Evolutionary conservation across 2,113 vertebrate genomes (phyloP), one percentile per base, ranked within the genome.

Genomic region (Dipodomys stephensi): DNA sequence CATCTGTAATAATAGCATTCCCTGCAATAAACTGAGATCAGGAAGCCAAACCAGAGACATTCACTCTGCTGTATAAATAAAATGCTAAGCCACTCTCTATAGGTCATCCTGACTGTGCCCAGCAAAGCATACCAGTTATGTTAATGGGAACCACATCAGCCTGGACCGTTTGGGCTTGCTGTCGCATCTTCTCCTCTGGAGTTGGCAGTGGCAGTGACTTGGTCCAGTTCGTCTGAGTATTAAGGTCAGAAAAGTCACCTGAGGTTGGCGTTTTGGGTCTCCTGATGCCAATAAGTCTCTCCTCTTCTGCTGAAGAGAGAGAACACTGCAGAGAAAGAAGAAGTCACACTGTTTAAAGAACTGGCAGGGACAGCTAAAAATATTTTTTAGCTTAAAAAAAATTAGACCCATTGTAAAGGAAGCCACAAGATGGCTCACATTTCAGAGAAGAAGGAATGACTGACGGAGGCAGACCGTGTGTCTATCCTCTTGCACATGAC

Each of bases 161-260:
- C 85, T 99, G 99, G 97, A 99, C 98, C 0, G 99, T 98, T 93
- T 99, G 98, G 2, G 99, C 99, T 60, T 98, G 98, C 88, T 98
- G 99, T 78, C 99, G 98, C 99, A 99, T 99, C 98, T 99, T 99
- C 98, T 99, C 99, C 96, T 99, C 99, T 11, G 99, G 99, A 0
- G 99, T 99, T 81, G 99, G 99, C 95, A 99, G 97, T 11, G 98
- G 98, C 20, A 98, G 92, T 30, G 98, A 98, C 97, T 99, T 99
- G 95, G 98, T 98, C 98, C 98, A 98, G 93, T 98, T 98, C 25
- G 98, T 98, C 86, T 99, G 98, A 57, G 98, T 98, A 91, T 99
- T 98, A 86, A 98, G 97, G 92, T 99, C 98, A 2, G 97, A 98
- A 27, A 97, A 97, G 35, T 99, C 99, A 92, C 93, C 96, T 90